Evolutionary conservation across 2,113 vertebrate species (phyloP).

Genomic region (Lampris megalopsis): DNA sequence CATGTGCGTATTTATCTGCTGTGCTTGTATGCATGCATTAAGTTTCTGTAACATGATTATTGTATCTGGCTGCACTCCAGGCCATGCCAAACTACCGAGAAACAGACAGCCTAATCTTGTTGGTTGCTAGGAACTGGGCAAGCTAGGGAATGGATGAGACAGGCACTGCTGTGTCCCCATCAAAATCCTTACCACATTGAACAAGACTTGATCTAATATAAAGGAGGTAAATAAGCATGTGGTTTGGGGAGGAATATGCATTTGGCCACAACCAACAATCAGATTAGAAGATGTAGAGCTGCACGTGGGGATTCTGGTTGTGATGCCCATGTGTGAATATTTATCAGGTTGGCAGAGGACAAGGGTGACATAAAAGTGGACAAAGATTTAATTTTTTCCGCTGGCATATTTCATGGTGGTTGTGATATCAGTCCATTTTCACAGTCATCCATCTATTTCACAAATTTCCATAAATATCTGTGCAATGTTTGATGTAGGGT

Average conservation of each 20-base stretch:
- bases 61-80: conserved; percentile 63
- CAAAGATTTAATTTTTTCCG: neutral
- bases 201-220: conserved; percentile 68
- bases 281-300: conserved; percentile 49
- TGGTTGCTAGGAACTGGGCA: conserved; percentile 75
- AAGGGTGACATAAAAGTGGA: conserved; percentile 34
- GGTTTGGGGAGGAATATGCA: conserved; percentile 43
- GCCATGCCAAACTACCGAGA: conserved; percentile 56
- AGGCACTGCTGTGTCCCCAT: conserved; percentile 55
- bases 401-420: conserved; percentile 23
- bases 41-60: conserved; percentile 63
- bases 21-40: conserved; percentile 64
- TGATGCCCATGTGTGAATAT: conserved; percentile 14
- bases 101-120: conserved; percentile 72
- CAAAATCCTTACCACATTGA: conserved; percentile 62
- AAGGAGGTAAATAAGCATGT: conserved; percentile 38
- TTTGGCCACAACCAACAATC: conserved; percentile 61
- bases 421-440: conserved; percentile 2
- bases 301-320: conserved; percentile 35
- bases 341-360: conserved; percentile 28
- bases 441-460: neutral
- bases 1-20: conserved; percentile 45
- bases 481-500: neutral
- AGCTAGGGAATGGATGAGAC: conserved; percentile 62
- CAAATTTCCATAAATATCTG: conserved; percentile 9